These are phyloP conservation scores for Yponomeuta cagnagella DNA, from an alignment of 2,888 invertebrate species.

Conservation along the genomic window DNA sequence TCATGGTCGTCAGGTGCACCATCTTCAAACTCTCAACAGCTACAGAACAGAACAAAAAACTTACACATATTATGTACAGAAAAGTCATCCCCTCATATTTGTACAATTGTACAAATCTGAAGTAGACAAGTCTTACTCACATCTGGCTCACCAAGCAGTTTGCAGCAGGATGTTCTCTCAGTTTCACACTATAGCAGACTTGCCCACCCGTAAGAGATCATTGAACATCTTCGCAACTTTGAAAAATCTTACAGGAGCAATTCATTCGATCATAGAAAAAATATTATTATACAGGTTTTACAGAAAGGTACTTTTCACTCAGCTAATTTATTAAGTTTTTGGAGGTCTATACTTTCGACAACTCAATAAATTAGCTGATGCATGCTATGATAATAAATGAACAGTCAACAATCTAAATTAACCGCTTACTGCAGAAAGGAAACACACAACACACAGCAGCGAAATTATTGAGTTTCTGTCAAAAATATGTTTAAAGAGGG, in stretches of 20 bases:
- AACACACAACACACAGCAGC: too few relatives aligned
- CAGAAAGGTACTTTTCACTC: too few relatives aligned
- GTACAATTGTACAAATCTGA: background rate
- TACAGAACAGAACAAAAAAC: constrained; percentile 7
- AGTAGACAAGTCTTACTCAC: background rate
- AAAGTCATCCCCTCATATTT: background rate
- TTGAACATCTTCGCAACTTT: background rate
- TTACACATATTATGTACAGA: background rate
- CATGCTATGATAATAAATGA: too few relatives aligned
- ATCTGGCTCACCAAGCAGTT: background rate
- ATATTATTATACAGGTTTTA: too few relatives aligned
- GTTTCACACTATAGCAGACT: background rate
- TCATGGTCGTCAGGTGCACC: background rate
- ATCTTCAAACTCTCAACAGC: background rate
- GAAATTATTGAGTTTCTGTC: too few relatives aligned
- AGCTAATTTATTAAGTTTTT: too few relatives aligned
- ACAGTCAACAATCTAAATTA: too few relatives aligned
- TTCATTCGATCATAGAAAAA: too few relatives aligned
- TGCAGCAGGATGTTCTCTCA: background rate
- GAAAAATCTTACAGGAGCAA: background rate
- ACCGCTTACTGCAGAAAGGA: too few relatives aligned
- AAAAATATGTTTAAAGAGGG: too few relatives aligned
- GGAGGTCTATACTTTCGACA: too few relatives aligned
- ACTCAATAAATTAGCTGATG: too few relatives aligned
- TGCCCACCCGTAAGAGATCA: background rate